Evolutionary conservation across 2,797 vertebrate genomes (phyloP), one percentile per base, ranked within the genome.

Genomic region (Peromyscus aztecus): DNA sequence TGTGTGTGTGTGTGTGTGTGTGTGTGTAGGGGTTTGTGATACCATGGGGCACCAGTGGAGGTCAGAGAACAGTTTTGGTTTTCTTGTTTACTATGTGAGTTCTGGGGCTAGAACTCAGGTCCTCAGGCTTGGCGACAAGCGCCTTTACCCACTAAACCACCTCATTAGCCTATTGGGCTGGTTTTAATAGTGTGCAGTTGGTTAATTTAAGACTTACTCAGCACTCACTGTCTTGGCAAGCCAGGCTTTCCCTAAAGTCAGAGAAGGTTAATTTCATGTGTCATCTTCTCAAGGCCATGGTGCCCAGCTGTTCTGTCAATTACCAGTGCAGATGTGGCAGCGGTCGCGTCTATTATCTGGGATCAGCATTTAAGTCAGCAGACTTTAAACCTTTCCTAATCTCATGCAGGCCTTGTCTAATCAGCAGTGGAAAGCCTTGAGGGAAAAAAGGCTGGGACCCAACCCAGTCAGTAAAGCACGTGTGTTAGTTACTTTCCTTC

Each of bases 351-450:
- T 92, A 52, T 46, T 49, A 67, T 59, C 77, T 52, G 55, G 65
- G 34, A 71, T 80, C 92, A 92, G 89, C 46, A 87, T 65, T 89
- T 63, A 96, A 83, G 85, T 73, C 55, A 11, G 91, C 37, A 57
- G 57, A 78, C 34, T 71, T 21, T 73, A 91, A 93, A 52, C 52
- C 49, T 0, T 78, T 61, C 31, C n/a, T 52, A 71, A 87, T 4
- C 11, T 77, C 49, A 23, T 5, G 16, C 77, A 8, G 46, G 19
- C 75, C 23, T 91, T 21, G 40, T 63, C 37, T 67, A 65, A 55
- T 71, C 83, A 83, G n/a, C 83, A 80, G n/a, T 10, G 52, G 83
- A 69, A 89, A 69, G 57, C 31, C 67, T 63, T 55, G 19, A 71
- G 81, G 67, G 81, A 61, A 43, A 49, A 77, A 34, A 55, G n/a